Evolutionary conservation across 2,888 invertebrate species (phyloP), one percentile per base, ranked within the genome.

Genomic region (Drosophila pegasa): DNA sequence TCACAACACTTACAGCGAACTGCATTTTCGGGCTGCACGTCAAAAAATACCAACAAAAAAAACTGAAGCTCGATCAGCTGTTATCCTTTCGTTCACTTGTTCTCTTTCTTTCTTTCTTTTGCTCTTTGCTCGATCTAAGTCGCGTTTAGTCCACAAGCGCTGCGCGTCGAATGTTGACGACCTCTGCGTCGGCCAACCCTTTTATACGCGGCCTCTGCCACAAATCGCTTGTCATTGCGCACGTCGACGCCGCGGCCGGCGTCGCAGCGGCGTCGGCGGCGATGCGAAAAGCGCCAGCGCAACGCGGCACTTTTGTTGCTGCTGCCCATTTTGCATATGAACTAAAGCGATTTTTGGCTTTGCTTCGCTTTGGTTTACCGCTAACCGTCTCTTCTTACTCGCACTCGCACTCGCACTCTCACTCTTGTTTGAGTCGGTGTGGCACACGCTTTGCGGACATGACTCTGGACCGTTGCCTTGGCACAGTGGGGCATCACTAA

Each of bases 171-270:
- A 74, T 89, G 88, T 87, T 85, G 78, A 55, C 75, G 66, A 78
- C 78, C 76, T 78, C 73, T 67, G 67, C 68, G 70, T 54, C 43
- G 55, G 51, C 56, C 73, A 78, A 75, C 80, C 84, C 80, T 89
- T 89, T 90, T 88, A 88, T 87, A 89, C 76, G 68, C 76, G 76
- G 68, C 51, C 78, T 75, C 66, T 54, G 48, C 62, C 41, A 25
- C 52, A 63, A 68, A 70, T 31, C 38, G 65, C 57, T 50, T 64
- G 73, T 71, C 69, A 69, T 55, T 48, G 67, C 20, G 47, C 54
- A 20, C 52, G 61, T 35, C 57, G 48, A 41, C 76, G 47, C 2
- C 57, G 48, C 37, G 72, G 47, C 2, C 55, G 37, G n/a, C 54
- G 68, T 9, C 43, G 57, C 52, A 40, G 31, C 37, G n/a, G 55